Percentiles rank a stretch among this genome's conserved stretches.
These are phyloP conservation scores for Folsomia manolachei DNA, from an alignment of 2,888 invertebrate genomes.

Conservation along the genomic window DNA sequence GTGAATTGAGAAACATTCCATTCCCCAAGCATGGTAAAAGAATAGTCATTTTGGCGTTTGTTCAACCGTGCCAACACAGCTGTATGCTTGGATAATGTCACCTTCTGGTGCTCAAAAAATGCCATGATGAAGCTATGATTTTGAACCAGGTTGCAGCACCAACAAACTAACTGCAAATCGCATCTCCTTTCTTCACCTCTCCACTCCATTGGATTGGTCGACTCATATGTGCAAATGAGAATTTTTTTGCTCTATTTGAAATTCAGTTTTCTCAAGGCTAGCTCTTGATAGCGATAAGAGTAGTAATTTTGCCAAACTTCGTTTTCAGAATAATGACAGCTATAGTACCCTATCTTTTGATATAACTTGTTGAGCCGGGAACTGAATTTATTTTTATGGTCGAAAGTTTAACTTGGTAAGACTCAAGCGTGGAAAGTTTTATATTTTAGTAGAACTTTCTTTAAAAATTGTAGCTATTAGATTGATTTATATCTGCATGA, in stretches of 20 bases:
- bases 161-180: no score
- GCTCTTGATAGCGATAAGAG: no score
- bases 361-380: neutral
- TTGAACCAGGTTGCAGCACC: neutral
- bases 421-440: neutral
- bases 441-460: neutral
- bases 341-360: no score
- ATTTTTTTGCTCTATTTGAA: no score
- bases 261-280: no score
- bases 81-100: neutral
- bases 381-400: neutral
- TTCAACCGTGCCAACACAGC: neutral
- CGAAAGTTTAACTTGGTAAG: neutral
- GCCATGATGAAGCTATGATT: neutral
- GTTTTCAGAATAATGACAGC: no score
- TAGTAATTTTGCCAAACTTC: no score
- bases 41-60: neutral
- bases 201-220: no score
- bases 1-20: neutral
- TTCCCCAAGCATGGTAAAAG: neutral
- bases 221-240: no score
- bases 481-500: neutral
- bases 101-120: neutral
- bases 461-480: neutral
- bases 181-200: no score